phyloP scores from a whole-genome alignment of 2,113 vertebrate genomes.

The Progne subis region DNA sequence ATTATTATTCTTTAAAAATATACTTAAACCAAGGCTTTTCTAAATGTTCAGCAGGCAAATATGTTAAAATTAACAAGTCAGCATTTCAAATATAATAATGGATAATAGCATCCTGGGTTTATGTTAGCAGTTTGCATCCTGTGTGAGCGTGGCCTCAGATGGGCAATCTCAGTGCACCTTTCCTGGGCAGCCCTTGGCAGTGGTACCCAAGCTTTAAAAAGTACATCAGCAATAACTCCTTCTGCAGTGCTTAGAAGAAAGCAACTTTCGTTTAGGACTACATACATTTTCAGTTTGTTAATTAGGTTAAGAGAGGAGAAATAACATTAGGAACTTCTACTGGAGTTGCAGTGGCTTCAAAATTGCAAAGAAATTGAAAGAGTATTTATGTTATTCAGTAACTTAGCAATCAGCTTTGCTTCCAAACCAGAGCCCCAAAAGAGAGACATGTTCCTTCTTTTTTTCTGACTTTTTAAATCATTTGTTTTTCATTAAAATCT shows the following conservation, averaged over 20 bases:
- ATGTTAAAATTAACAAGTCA: neutral
- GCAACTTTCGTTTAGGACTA: neutral
- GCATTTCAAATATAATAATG: neutral
- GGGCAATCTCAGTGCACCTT: neutral
- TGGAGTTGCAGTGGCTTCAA: neutral
- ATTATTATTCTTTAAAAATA: neutral
- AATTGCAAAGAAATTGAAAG: neutral
- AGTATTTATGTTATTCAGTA: neutral
- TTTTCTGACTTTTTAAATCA: neutral
- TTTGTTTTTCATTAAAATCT: neutral
- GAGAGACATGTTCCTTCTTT: neutral
- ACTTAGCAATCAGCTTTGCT: neutral
- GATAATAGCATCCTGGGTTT: neutral
- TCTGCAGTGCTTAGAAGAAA: constrained; percentile 8
- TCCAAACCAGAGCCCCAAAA: neutral
- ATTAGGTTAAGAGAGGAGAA: constrained; percentile 31
- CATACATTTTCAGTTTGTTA: constrained; percentile 14
- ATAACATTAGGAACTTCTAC: neutral
- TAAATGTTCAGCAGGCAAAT: neutral
- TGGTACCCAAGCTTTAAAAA: neutral
- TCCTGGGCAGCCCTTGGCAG: neutral
- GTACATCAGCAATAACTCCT: neutral
- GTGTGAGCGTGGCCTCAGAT: neutral
- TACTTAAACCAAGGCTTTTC: neutral
- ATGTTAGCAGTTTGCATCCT: neutral